phyloP scores from a whole-genome alignment of 2,888 invertebrate species.

The Poecilobothrus nobilitatus region DNA sequence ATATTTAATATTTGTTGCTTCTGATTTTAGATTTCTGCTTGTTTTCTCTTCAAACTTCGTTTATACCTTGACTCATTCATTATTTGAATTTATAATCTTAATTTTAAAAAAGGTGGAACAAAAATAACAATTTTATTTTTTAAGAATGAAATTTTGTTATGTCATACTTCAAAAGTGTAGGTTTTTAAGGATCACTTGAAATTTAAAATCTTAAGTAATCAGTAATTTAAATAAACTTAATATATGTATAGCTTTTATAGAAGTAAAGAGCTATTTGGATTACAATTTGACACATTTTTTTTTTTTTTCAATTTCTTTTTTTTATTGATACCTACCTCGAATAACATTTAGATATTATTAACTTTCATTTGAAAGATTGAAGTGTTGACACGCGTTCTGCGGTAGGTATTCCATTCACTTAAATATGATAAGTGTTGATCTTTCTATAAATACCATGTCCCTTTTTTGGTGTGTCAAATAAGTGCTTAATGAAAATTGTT shows the following conservation, averaged over 20 bases:
- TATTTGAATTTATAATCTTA: too few relatives aligned
- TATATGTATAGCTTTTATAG: not conserved
- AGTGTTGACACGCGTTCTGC: constrained; percentile 6
- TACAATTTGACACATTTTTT: not conserved
- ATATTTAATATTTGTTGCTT: too few relatives aligned
- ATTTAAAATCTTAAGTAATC: not conserved
- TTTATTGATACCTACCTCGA: too few relatives aligned
- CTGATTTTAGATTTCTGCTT: too few relatives aligned
- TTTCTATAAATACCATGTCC: not conserved
- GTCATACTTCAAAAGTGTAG: not conserved
- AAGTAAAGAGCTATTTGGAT: not conserved
- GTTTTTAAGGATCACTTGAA: not conserved
- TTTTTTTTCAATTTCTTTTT: too few relatives aligned
- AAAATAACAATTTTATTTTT: not conserved
- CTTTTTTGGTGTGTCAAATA: not conserved
- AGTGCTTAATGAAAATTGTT: not conserved
- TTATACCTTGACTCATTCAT: too few relatives aligned
- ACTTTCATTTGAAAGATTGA: not conserved
- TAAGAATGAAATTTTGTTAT: not conserved
- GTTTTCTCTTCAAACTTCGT: too few relatives aligned
- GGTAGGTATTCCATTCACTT: not conserved
- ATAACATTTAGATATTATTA: not conserved
- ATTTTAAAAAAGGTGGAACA: not conserved
- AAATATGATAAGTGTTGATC: not conserved
- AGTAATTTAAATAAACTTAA: constrained; percentile 1